Conservation (phyloP, 35 echinoderm and acorn worm species). For the Patiria miniata region DNA sequence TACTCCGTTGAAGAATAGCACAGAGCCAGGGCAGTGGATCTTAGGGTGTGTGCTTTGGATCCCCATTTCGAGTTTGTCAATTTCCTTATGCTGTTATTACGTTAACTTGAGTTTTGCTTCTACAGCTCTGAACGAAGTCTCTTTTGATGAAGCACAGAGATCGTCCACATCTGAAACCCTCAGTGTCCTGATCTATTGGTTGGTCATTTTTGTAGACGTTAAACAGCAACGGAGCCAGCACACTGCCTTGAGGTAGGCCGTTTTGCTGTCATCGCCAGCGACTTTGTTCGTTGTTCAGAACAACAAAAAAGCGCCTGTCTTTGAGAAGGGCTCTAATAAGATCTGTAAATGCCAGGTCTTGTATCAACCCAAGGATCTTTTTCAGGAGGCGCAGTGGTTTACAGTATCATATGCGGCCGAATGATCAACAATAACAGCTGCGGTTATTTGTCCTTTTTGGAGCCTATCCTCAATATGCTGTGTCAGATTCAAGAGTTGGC, state of each 20-base stretch:
- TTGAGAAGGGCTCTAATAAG: not conserved
- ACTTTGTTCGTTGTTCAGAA: constrained; percentile 26
- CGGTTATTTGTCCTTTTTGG: constrained; percentile 25
- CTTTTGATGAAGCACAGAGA: not conserved
- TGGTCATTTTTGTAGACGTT: constrained; percentile 31
- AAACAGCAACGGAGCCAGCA: not conserved
- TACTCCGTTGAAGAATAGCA: too few species aligned
- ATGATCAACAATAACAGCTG: constrained; percentile 46
- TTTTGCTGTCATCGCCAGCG: constrained; percentile 8
- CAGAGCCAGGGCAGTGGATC: too few species aligned
- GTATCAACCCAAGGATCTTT: constrained; percentile 34
- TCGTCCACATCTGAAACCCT: constrained; percentile 16
- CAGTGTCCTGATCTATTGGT: not conserved
- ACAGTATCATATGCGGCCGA: constrained; percentile 56
- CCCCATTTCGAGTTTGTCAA: too few species aligned
- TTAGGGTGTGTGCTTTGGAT: too few species aligned
- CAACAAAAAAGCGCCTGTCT: too few species aligned
- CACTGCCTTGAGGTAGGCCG: too few species aligned
- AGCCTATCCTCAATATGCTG: constrained; percentile 40
- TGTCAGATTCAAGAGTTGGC: constrained; percentile 26
- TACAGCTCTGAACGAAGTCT: not conserved
- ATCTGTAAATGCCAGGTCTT: not conserved
- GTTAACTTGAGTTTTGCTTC: not conserved
- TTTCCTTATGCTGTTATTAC: too few species aligned
- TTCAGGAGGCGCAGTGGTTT: constrained; percentile 39